phyloP scores from a whole-genome alignment of 2,797 vertebrate species.

The Prunella strophiata region DNA sequence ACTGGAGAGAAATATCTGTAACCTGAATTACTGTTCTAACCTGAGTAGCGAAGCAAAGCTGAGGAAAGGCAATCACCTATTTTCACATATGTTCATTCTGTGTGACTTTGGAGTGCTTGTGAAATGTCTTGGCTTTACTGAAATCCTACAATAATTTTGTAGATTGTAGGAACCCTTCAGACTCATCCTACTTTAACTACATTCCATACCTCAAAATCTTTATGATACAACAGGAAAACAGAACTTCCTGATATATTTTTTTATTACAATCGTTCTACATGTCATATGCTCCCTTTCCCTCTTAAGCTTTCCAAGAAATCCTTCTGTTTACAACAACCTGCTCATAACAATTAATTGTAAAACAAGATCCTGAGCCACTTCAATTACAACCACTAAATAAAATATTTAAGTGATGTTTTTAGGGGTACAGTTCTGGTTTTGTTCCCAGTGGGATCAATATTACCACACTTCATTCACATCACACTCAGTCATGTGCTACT shows the following conservation, averaged over 20 bases:
- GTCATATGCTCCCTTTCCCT: not conserved
- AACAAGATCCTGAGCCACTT: not conserved
- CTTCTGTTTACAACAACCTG: not conserved
- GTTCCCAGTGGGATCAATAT: not conserved
- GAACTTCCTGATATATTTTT: not conserved
- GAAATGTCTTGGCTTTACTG: not conserved
- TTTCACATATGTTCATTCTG: not conserved
- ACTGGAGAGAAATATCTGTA: not conserved
- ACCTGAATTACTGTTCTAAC: not conserved
- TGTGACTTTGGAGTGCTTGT: not conserved
- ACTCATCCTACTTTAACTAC: not conserved
- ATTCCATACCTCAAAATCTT: not conserved
- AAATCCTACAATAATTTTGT: not conserved
- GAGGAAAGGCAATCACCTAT: not conserved
- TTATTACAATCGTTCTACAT: not conserved
- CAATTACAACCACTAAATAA: not conserved
- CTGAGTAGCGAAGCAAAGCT: not conserved
- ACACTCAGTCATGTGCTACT: not conserved
- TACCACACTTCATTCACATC: not conserved
- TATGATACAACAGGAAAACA: not conserved
- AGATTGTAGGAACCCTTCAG: not conserved
- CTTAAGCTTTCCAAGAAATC: not conserved
- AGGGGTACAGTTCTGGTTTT: not conserved
- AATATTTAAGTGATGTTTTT: not conserved
- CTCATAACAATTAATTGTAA: not conserved